phyloP scores from a whole-genome alignment of 1,140 invertebrate genomes.

The Oscheius sp. region DNA sequence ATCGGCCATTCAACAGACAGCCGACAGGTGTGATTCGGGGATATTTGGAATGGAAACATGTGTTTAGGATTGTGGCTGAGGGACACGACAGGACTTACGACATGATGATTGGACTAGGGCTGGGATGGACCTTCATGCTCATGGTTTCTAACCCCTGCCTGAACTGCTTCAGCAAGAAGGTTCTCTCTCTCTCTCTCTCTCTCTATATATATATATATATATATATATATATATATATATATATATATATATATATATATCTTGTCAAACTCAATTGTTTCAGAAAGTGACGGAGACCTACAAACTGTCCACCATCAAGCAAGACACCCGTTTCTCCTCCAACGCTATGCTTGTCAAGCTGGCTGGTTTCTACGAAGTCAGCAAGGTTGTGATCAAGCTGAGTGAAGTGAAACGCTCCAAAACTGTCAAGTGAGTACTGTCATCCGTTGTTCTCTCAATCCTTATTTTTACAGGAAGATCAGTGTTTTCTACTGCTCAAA shows the following conservation, averaged over 20 bases:
- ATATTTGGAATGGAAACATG: too few species aligned
- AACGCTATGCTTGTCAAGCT: constrained; percentile 95
- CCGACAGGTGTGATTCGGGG: too few species aligned
- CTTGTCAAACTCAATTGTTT: background rate
- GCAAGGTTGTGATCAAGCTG: constrained; percentile 85
- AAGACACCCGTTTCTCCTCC: constrained; percentile 94
- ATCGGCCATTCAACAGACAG: background rate
- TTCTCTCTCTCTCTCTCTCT: background rate
- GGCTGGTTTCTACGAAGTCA: constrained; percentile 87
- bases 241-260: background rate
- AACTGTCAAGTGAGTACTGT: constrained; percentile 86
- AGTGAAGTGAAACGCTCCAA: constrained; percentile 91
- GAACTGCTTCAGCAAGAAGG: constrained; percentile 12
- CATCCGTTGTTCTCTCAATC: constrained; percentile 4
- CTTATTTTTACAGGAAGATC: constrained; percentile 1
- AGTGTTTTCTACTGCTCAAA: constrained; percentile 16
- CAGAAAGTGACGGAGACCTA: constrained; percentile 60
- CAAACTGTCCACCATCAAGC: constrained; percentile 87
- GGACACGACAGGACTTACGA: constrained; percentile 47
- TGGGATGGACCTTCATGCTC: constrained; percentile 51
- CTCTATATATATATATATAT: too few species aligned
- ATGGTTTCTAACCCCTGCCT: constrained; percentile 66
- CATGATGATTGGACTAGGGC: constrained; percentile 47
- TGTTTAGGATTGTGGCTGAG: constrained; percentile 67
- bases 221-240: too few species aligned